Evolutionary conservation across 2,888 invertebrate species (phyloP).

Genomic region (Andrena marginata): DNA sequence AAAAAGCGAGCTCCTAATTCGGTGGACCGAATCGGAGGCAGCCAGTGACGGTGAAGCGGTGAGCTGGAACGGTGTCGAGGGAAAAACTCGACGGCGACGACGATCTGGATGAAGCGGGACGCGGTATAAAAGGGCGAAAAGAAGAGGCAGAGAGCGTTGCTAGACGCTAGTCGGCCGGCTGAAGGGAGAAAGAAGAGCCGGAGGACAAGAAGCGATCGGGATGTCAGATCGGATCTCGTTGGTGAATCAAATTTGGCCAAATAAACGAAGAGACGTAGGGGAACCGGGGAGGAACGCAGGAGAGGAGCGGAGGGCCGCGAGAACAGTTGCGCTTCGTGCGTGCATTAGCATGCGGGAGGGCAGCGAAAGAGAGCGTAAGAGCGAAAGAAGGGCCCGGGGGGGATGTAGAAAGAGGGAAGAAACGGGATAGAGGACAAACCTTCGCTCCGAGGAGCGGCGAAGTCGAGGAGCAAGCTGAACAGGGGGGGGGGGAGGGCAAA

Average conservation of each 20-base stretch:
- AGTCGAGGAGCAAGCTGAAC: slow-evolving; percentile 52
- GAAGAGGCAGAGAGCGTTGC: slow-evolving; percentile 34
- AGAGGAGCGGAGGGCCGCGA: slow-evolving; percentile 74
- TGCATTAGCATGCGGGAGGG: slow-evolving; percentile 82
- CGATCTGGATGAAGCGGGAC: slow-evolving; percentile 58
- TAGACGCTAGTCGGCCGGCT: slow-evolving; percentile 28
- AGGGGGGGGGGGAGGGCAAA: slow-evolving; percentile 61
- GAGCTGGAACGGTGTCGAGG: slow-evolving; percentile 69
- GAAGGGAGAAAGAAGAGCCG: slow-evolving; percentile 50
- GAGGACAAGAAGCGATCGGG: slow-evolving; percentile 81
- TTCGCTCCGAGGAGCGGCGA: slow-evolving; percentile 61
- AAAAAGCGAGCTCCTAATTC: slow-evolving; percentile 74
- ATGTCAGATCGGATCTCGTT: slow-evolving; percentile 81
- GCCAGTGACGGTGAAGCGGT: slow-evolving; percentile 50
- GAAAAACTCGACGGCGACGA: slow-evolving; percentile 69
- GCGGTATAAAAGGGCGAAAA: slow-evolving; percentile 53
- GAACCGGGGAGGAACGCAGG: slow-evolving; percentile 53
- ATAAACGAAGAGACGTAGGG: slow-evolving; percentile 70
- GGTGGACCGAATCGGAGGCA: slow-evolving; percentile 60
- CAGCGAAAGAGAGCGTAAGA: slow-evolving; percentile 69
- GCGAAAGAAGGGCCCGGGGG: slow-evolving; percentile 33
- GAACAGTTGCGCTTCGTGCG: slow-evolving; percentile 82
- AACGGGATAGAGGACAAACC: slow-evolving; percentile 62
- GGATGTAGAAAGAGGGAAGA: slow-evolving; percentile 51
- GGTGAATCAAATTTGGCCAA: slow-evolving; percentile 76